Percentiles rank a stretch among this genome's conserved stretches.
These are phyloP conservation scores for Aspidiotus destructor DNA, from an alignment of 2,888 invertebrate genomes.

Conservation along the genomic window DNA sequence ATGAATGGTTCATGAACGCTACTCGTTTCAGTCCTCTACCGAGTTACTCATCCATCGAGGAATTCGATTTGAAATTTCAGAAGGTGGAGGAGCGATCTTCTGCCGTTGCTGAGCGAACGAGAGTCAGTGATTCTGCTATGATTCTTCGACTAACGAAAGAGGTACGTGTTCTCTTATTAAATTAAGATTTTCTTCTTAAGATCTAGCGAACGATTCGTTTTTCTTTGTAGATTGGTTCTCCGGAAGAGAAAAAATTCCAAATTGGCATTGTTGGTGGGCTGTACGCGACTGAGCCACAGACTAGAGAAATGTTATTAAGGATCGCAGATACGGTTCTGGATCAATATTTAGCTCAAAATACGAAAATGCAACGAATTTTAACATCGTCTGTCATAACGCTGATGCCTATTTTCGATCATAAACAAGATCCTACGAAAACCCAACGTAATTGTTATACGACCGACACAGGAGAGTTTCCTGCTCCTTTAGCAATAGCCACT, in stretches of 20 bases:
- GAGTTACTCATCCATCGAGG: conserved; percentile 20
- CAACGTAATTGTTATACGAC: conserved; percentile 35
- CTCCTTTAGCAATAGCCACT: conserved; percentile 36
- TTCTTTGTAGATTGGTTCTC: conserved; percentile 56
- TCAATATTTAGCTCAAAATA: conserved; percentile 55
- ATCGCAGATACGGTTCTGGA: conserved; percentile 69
- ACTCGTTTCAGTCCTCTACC: neutral
- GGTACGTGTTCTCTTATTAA: conserved; percentile 44
- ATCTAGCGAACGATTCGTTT: neutral
- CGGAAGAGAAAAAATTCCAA: conserved; percentile 72
- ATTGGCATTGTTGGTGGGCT: conserved; percentile 75
- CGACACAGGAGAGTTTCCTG: conserved; percentile 34
- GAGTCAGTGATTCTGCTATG: conserved; percentile 45
- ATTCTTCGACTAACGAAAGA: conserved; percentile 59
- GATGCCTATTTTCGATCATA: conserved; percentile 58
- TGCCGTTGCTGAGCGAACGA: conserved; percentile 56
- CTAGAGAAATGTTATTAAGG: conserved; percentile 72
- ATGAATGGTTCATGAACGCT: neutral
- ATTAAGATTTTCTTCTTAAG: too few relatives aligned
- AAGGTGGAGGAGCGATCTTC: conserved; percentile 60
- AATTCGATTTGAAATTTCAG: conserved; percentile 57
- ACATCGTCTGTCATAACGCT: conserved; percentile 67
- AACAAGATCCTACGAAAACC: conserved; percentile 45
- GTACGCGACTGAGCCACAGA: conserved; percentile 69
- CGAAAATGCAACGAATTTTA: conserved; percentile 58